Evolutionary conservation across 1,140 invertebrate genomes (phyloP).

Genomic region (Tetraneura akinire): DNA sequence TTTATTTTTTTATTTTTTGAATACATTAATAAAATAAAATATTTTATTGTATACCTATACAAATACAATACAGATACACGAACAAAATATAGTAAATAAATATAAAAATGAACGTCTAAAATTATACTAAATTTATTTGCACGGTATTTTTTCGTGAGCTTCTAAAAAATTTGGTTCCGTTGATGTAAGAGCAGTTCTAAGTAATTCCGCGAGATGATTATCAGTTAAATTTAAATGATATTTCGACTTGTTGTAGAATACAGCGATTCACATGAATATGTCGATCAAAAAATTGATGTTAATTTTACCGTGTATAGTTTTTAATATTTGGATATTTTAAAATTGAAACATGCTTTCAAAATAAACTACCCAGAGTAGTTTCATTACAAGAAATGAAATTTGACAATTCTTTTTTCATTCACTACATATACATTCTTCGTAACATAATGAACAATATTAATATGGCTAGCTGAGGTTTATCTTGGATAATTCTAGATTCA

Average conservation of each 20-base stretch:
- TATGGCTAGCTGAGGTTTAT: conserved; percentile 1
- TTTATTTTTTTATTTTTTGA: too few relatives aligned
- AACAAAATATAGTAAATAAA: too few relatives aligned
- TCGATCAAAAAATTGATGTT: too few relatives aligned
- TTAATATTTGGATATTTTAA: too few relatives aligned
- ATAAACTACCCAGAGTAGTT: conserved; percentile 17
- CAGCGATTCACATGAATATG: too few relatives aligned
- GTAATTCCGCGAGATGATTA: background rate
- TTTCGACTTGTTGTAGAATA: too few relatives aligned
- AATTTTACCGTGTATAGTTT: too few relatives aligned
- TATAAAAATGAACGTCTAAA: too few relatives aligned
- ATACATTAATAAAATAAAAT: too few relatives aligned
- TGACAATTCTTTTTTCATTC: conserved; percentile 29
- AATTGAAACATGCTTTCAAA: too few relatives aligned
- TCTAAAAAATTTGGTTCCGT: background rate
- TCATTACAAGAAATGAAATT: background rate
- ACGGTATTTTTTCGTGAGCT: background rate
- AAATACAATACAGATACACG: too few relatives aligned
- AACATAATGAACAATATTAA: conserved; percentile 25
- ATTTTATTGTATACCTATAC: too few relatives aligned
- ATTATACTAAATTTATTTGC: background rate
- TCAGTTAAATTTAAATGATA: background rate
- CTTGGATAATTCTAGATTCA: conserved; percentile 10
- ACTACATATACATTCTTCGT: background rate
- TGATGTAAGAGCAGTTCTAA: background rate